Evolutionary conservation across 2,113 vertebrate genomes (phyloP), one percentile per base, ranked within the genome.

Genomic region (Puntigrus tetrazona): DNA sequence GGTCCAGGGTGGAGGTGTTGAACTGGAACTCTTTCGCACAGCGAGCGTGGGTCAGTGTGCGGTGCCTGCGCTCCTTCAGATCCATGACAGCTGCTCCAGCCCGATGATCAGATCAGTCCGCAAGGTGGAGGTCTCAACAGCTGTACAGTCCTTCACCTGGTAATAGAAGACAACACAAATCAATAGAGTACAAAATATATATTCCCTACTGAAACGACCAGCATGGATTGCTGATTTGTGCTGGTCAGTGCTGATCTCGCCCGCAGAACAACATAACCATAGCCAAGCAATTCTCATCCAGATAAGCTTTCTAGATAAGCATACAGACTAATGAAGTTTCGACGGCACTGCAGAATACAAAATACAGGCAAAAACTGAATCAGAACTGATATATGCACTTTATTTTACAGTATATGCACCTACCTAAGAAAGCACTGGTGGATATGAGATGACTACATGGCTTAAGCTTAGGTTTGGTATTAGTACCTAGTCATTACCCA

Each of bases 11-110:
- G 16, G 97, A 96, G 55, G 96, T 96, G 0, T 96, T 97, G 85
- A 97, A 98, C 88, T 96, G 96, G 84, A 96, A 95, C 63, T 99
- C 97, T 90, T 98, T 97, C 86, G 95, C 94, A 9, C 96, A 97
- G 31, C 94, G 95, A 7, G 95, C 95, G 78, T 97, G 90, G 0
- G 96, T 98, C 89, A 99, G 92, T 43, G 97, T 97, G 82, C 97
- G 97, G 83, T 98, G 95, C 78, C 97, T 91, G 36, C 96, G 93
- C 63, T 98, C 98, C 90, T 98, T 98, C 59, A 97, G 93, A 85
- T 99, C 98, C 98, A 99, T 99, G 81, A n/a, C 45, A 52, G 2
- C 69, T 20, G 0, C 47, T 36, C 81, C 22, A 52, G 38, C 36
- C 55, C 25, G 63, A 16, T 55, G 52, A 45, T 25, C 41, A 43